These are phyloP conservation scores for Linnaemya vulpina DNA, from an alignment of 2,888 invertebrate genomes.

Conservation along the genomic window DNA sequence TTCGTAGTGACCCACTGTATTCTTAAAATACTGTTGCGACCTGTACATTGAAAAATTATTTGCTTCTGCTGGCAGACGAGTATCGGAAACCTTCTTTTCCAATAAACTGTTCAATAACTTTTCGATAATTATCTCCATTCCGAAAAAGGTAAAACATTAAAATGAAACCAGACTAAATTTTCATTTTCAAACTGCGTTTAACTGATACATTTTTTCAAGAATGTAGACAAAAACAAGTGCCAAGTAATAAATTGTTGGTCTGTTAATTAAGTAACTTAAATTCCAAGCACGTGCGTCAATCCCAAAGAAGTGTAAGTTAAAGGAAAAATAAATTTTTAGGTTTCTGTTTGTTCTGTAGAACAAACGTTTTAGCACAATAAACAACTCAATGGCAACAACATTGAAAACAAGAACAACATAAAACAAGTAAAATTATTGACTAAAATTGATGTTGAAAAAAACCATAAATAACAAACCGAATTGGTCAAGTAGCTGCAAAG, in stretches of 20 bases:
- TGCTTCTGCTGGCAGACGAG: too few relatives aligned
- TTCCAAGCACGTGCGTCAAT: conserved; percentile 60
- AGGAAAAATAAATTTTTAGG: neutral
- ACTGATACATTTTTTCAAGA: neutral
- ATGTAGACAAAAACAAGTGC: neutral
- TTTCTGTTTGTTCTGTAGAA: conserved; percentile 3
- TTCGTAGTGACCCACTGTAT: too few relatives aligned
- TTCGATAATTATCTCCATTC: neutral
- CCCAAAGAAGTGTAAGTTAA: neutral
- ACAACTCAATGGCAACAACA: neutral
- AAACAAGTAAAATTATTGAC: conserved; percentile 53
- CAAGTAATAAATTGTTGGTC: conserved; percentile 22
- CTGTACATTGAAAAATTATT: too few relatives aligned
- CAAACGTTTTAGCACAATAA: conserved; percentile 50
- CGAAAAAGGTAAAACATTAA: neutral
- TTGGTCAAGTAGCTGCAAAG: conserved; percentile 2
- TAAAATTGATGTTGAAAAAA: conserved; percentile 57
- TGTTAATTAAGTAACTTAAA: conserved; percentile 60
- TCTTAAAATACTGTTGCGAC: too few relatives aligned
- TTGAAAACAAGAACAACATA: neutral
- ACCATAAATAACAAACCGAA: conserved; percentile 57
- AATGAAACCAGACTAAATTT: neutral
- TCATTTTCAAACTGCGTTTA: neutral
- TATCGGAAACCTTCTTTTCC: neutral
- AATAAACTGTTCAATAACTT: neutral